Percentiles rank a stretch among this genome's conserved stretches.
phyloP scores from a whole-genome alignment of 2,888 invertebrate species.

The Acrobasis repandana region DNA sequence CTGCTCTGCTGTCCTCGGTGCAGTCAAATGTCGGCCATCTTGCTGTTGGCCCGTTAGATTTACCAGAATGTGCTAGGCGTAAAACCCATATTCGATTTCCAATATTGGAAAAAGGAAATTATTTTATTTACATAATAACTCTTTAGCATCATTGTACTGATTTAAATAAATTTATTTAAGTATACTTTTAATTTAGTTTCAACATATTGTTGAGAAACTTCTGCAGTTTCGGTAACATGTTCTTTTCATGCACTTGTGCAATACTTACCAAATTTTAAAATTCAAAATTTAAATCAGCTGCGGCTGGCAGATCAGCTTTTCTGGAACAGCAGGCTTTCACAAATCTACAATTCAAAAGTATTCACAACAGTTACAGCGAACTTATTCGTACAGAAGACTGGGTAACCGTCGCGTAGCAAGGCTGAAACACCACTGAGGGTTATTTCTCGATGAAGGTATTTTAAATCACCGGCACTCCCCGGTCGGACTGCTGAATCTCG shows the following conservation, averaged over 20 bases:
- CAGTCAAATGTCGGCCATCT: slow-evolving; percentile 68
- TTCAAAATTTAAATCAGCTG: slow-evolving; percentile 45
- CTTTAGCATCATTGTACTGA: background rate
- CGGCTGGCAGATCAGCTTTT: slow-evolving; percentile 37
- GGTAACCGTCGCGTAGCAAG: slow-evolving; percentile 56
- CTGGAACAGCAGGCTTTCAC: slow-evolving; percentile 44
- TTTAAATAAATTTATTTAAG: slow-evolving; percentile 15
- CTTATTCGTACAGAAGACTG: slow-evolving; percentile 45
- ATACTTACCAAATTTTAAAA: slow-evolving; percentile 55
- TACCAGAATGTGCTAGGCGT: slow-evolving; percentile 35
- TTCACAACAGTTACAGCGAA: slow-evolving; percentile 55
- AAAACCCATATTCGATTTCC: slow-evolving; percentile 18
- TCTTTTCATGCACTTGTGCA: background rate
- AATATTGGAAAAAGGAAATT: slow-evolving; percentile 9
- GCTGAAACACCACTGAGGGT: slow-evolving; percentile 73
- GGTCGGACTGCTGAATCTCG: slow-evolving; percentile 39
- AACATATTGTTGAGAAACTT: slow-evolving; percentile 24
- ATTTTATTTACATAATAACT: background rate
- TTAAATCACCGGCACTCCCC: slow-evolving; percentile 72
- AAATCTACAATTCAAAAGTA: slow-evolving; percentile 62
- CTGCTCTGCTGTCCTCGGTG: slow-evolving; percentile 34
- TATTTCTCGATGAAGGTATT: slow-evolving; percentile 64
- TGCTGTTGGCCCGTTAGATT: slow-evolving; percentile 50
- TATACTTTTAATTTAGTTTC: slow-evolving; percentile 33
- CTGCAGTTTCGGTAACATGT: slow-evolving; percentile 2